Conservation (phyloP, 2,888 invertebrate species). For the Laothoe populi region DNA sequence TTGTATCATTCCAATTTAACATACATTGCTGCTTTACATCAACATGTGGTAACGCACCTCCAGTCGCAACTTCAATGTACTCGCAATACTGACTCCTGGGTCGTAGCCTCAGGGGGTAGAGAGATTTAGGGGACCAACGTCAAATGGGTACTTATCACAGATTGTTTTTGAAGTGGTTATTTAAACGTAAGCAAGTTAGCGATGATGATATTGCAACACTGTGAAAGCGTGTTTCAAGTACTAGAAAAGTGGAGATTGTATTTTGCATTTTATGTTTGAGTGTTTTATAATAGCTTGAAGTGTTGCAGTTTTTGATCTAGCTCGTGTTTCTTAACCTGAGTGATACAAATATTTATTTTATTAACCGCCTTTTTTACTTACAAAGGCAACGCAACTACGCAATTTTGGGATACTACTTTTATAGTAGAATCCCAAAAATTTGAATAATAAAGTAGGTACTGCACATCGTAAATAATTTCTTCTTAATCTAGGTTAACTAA, state of each 20-base stretch:
- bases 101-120: conserved; percentile 47
- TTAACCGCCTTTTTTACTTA: too few species aligned
- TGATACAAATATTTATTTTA: too few species aligned
- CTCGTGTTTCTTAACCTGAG: too few species aligned
- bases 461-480: too few species aligned
- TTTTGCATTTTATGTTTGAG: not conserved
- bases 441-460: too few species aligned
- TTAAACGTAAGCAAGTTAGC: conserved; percentile 59
- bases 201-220: conserved; percentile 26
- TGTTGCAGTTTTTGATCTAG: too few species aligned
- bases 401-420: too few species aligned
- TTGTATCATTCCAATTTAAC: conserved; percentile 37
- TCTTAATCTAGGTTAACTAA: too few species aligned
- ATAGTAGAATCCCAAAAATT: too few species aligned
- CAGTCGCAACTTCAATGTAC: not conserved
- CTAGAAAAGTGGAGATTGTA: not conserved
- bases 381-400: too few species aligned
- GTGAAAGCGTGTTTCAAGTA: conserved; percentile 15
- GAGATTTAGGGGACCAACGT: conserved; percentile 49
- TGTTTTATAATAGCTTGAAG: too few species aligned
- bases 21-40: conserved; percentile 45
- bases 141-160: conserved; percentile 58
- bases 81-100: conserved; percentile 33
- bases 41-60: not conserved
- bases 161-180: conserved; percentile 75